Conservation (phyloP, 2,113 vertebrate genomes). For the Sinocyclocheilus anshuiensis region DNA sequence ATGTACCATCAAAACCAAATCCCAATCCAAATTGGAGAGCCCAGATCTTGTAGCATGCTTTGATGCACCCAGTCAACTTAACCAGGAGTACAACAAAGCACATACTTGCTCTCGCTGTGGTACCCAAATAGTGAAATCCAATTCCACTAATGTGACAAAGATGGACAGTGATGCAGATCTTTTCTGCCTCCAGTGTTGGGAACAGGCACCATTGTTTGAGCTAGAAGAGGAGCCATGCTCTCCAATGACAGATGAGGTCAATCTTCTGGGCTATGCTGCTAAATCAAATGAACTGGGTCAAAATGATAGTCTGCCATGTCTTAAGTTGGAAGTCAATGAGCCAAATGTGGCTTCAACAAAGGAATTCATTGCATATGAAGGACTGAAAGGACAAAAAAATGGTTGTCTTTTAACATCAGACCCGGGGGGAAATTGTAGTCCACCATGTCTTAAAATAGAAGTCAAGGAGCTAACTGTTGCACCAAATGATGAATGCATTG, state of each 20-base stretch:
- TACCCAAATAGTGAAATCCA: neutral
- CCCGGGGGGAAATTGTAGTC: neutral
- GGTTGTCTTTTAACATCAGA: neutral
- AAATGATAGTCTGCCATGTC: neutral
- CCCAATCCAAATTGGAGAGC: neutral
- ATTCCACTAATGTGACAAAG: slow-evolving; percentile 10
- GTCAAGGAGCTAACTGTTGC: neutral
- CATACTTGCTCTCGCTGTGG: neutral
- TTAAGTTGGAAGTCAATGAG: slow-evolving; percentile 5
- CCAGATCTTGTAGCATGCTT: neutral
- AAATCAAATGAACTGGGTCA: neutral
- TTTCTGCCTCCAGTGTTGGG: slow-evolving; percentile 42
- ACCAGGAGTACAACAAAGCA: neutral
- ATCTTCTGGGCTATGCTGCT: neutral
- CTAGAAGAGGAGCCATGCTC: slow-evolving; percentile 17
- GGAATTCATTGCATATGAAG: neutral
- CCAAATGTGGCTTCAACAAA: neutral
- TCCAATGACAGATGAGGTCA: too few relatives aligned
- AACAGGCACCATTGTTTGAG: slow-evolving; percentile 34
- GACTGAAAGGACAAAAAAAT: neutral
- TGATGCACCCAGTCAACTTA: neutral
- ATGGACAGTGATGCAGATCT: neutral
- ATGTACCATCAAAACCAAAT: neutral
- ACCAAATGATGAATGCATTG: neutral
- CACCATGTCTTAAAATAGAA: neutral